Percentiles rank a stretch among this genome's conserved stretches.
These are phyloP conservation scores for Zapornia atra DNA, from an alignment of 2,113 vertebrate species.

Conservation along the genomic window DNA sequence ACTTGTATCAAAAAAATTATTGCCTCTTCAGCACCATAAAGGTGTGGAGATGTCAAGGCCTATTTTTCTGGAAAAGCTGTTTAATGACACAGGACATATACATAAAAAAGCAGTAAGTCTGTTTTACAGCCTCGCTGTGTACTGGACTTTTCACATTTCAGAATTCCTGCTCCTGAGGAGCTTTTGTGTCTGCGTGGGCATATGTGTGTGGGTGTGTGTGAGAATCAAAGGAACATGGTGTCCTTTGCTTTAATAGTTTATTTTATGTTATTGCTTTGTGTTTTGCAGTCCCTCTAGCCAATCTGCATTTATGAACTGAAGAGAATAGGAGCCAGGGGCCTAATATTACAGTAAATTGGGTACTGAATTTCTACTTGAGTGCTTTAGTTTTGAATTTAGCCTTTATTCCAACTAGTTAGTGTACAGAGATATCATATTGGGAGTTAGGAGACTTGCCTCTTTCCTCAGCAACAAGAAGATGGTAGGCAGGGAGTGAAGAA, in stretches of 20 bases:
- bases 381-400: slow-evolving; percentile 48
- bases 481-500: not conserved
- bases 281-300: slow-evolving; percentile 61
- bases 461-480: not conserved
- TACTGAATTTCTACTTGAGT: slow-evolving; percentile 39
- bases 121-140: slow-evolving; percentile 51
- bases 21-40: not conserved
- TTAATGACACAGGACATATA: slow-evolving; percentile 25
- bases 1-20: slow-evolving; percentile 41
- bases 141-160: slow-evolving; percentile 15
- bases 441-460: not conserved
- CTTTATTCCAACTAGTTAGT: slow-evolving; percentile 61
- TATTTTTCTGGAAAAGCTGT: slow-evolving; percentile 37
- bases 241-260: slow-evolving; percentile 64
- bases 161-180: slow-evolving; percentile 9
- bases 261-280: slow-evolving; percentile 52
- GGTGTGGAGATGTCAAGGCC: not conserved
- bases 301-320: slow-evolving; percentile 67
- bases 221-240: slow-evolving; percentile 58
- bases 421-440: slow-evolving; percentile 22
- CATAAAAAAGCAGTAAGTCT: slow-evolving; percentile 53
- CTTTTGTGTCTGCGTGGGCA: not conserved
- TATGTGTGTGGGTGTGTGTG: not conserved
- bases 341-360: slow-evolving; percentile 54
- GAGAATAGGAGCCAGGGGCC: slow-evolving; percentile 58